phyloP scores from a whole-genome alignment of 1,140 invertebrate genomes.

The Drosophila biarmipes region DNA sequence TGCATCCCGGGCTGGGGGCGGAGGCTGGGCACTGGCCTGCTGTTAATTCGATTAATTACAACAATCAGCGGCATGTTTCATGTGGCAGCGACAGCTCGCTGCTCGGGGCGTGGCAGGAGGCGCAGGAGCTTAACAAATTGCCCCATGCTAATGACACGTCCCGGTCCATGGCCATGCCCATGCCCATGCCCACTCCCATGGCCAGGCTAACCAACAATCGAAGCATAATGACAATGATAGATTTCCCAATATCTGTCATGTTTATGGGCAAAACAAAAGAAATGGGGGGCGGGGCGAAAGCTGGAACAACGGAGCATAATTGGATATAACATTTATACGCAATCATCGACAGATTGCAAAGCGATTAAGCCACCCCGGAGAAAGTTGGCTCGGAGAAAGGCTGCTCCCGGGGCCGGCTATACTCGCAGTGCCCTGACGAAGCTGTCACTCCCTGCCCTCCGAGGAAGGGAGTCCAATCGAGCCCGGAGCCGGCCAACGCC shows the following conservation, averaged over 20 bases:
- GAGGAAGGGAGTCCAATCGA: constrained; percentile 54
- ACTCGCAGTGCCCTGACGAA: constrained; percentile 1
- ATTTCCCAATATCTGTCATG: constrained; percentile 85
- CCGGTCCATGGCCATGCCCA: neutral
- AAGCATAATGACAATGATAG: constrained; percentile 85
- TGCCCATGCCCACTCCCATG: neutral
- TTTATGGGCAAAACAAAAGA: constrained; percentile 75
- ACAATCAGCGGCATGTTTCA: constrained; percentile 84
- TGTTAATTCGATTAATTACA: constrained; percentile 85
- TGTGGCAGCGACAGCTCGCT: constrained; percentile 56
- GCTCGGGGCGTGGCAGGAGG: constrained; percentile 24
- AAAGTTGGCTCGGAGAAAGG: constrained; percentile 31
- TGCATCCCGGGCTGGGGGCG: constrained; percentile 5
- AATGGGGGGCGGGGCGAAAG: constrained; percentile 4
- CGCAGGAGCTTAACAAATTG: constrained; percentile 69
- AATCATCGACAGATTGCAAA: constrained; percentile 84
- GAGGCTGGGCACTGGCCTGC: constrained; percentile 48
- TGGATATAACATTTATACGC: constrained; percentile 83
- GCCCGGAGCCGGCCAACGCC: constrained; percentile 21
- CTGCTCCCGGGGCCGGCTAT: neutral
- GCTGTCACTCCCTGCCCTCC: neutral
- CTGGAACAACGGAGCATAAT: constrained; percentile 61
- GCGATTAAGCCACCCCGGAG: constrained; percentile 77
- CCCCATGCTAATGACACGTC: constrained; percentile 71
- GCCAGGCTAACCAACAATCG: constrained; percentile 62